Base-by-base conservation (phyloP, 2,888 invertebrate species). In the Erebia epiphron region DNA sequence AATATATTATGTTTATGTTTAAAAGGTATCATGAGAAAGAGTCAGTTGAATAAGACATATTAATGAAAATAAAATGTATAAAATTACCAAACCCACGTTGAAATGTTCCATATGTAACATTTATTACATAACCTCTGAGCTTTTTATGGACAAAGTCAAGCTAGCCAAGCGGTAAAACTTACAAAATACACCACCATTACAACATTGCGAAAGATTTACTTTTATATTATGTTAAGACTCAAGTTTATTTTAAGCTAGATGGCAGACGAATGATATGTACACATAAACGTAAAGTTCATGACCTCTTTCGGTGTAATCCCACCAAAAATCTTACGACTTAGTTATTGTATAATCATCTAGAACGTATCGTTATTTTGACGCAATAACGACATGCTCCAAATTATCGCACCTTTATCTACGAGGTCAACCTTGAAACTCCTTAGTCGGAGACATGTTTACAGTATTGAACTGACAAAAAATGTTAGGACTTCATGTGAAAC, bases 371-470 rank as follows among this genome's bases (percentile, higher is more conserved):
- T 81, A 80, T 78, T 82, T 74, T 69, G 75, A 74, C 70, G 79
- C 80, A 81, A 78, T 78, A 72, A 63, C 69, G 78, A 82, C 81
- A 85, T 86, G 86, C 82, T 84, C 89, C 84, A 89, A 92, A 90
- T 91, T 90, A 91, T 92, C 90, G 79, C 79, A 77, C 76, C 68
- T 83, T 91, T 92, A 92, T 92, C 92, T 89, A 78, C 86, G 86
- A 91, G 89, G 91, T 85, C 87, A 91, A 83, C 93, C 92, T 93
- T 92, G 91, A 84, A 85, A 87, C 83, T 86, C 84, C 86, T 84
- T 86, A 82, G 83, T 79, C 81, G 82, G 76, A 82, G 88, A 82
- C 85, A 86, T 91, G 85, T 90, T 91, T 90, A 89, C 86, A 75
- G 82, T 79, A 79, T 82, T 84, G 79, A 87, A 77, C 82, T 77